These are phyloP conservation scores for Siniperca chuatsi DNA, from an alignment of 2,113 vertebrate genomes.

Conservation along the genomic window DNA sequence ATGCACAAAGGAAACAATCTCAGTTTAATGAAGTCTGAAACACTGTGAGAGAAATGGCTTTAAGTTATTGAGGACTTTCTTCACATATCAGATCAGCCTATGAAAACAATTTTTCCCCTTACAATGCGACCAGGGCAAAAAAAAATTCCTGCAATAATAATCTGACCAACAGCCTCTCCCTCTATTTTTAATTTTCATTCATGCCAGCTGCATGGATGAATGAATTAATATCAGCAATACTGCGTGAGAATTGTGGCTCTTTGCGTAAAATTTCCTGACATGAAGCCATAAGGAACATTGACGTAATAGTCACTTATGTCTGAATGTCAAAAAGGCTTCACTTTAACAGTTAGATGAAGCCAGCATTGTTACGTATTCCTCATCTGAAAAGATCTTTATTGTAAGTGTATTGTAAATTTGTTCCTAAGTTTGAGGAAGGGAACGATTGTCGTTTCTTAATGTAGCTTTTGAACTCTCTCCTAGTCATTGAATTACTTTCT, in stretches of 20 bases:
- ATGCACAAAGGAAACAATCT: neutral
- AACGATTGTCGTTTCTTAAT: neutral
- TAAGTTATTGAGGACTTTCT: too few species aligned
- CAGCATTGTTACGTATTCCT: neutral
- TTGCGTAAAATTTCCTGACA: neutral
- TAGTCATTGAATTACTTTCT: constrained; percentile 7
- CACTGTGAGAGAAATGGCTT: neutral
- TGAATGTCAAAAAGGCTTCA: neutral
- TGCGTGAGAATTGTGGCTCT: neutral
- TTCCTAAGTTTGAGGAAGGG: neutral
- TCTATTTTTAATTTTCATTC: neutral
- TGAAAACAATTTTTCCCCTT: too few species aligned
- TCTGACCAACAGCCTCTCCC: too few species aligned
- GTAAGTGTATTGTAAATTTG: neutral
- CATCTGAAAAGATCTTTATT: neutral
- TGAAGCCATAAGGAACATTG: neutral
- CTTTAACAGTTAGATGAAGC: neutral
- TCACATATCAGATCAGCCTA: too few species aligned
- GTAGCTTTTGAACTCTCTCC: neutral
- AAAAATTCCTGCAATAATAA: too few species aligned
- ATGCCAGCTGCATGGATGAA: neutral
- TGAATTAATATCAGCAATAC: neutral
- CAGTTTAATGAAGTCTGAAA: neutral
- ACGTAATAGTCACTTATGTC: neutral
- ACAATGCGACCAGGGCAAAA: too few species aligned